A percentile compares a stretch with the other conserved stretches of the same genome.
phyloP scores from a whole-genome alignment of 2,888 invertebrate genomes.

The Lymantria monacha region DNA sequence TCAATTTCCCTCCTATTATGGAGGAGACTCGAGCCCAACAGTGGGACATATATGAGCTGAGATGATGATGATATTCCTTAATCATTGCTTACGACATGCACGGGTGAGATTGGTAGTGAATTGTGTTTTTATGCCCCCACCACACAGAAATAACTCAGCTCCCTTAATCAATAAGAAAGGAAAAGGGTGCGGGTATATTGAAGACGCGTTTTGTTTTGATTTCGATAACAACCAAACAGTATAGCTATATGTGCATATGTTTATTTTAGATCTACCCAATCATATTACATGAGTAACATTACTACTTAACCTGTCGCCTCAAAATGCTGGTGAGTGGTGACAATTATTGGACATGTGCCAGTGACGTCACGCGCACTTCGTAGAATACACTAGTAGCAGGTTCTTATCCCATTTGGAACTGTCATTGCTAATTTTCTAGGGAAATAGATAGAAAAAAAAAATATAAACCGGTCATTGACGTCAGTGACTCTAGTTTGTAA shows the following conservation, averaged over 20 bases:
- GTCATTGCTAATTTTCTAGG: constrained; percentile 35
- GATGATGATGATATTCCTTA: too few relatives aligned
- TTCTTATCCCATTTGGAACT: constrained; percentile 24
- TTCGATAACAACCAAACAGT: too few relatives aligned
- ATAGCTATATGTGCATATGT: neutral
- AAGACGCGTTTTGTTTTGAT: too few relatives aligned
- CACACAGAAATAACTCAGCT: too few relatives aligned
- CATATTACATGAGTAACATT: constrained; percentile 26
- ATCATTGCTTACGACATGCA: too few relatives aligned
- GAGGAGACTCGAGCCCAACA: too few relatives aligned
- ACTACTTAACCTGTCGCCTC: constrained; percentile 24
- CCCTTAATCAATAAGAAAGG: too few relatives aligned
- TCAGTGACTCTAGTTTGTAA: constrained; percentile 1
- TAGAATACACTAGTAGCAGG: constrained; percentile 32
- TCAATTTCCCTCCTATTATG: too few relatives aligned
- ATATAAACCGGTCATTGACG: constrained; percentile 24
- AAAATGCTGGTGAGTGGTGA: constrained; percentile 23
- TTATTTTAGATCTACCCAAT: constrained; percentile 18
- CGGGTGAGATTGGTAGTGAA: too few relatives aligned
- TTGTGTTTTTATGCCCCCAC: too few relatives aligned
- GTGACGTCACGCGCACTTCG: constrained; percentile 41
- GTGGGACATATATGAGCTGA: too few relatives aligned
- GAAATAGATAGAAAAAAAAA: constrained; percentile 22
- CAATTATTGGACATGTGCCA: constrained; percentile 55
- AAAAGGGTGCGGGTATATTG: too few relatives aligned